Evolutionary conservation across 2,888 invertebrate species (phyloP), one percentile per base, ranked within the genome.

Genomic region (Hofmannophila pseudospretella): DNA sequence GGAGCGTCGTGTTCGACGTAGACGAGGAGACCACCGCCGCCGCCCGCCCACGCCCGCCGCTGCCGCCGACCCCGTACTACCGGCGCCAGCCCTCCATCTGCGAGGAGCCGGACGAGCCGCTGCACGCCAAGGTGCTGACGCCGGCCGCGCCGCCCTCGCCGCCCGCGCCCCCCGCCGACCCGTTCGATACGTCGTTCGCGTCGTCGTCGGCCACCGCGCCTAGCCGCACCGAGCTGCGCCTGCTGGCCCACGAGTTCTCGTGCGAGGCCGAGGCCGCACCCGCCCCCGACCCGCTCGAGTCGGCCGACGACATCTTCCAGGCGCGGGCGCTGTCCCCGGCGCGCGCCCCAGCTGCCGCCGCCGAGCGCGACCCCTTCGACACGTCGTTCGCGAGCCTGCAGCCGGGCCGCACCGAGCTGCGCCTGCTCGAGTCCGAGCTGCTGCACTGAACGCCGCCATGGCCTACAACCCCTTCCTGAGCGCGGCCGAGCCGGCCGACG

Each of bases 181-280:
- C 96, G 0, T 96, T 96, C 66, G 96, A 96, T 64, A 96, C 96
- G 0, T 94, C 96, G 0, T 93, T 94, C 54, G 94, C 94, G 0
- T 88, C 86, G 39, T 92, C 93, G 60, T 90, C 94, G 36, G 82
- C 90, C 34, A 90, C 94, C 36, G 82, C 90, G 34, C 95, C 94
- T 0, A 93, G 95, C 2, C 92, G 90, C 72, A 92, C 94, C 1
- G 95, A 95, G 69, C 80, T 95, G 7, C 94, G 93, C 65, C 72
- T 94, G 25, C 64, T 95, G 11, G 94, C 94, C 51, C 93, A 89
- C 66, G 94, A 94, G 64, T 85, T 95, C 39, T 92, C 92, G 51
- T 87, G 90, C 40, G 79, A 88, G 34, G 79, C 80, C 11, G 47
- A 66, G 4, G 55, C 22, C 8, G 56, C 31, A 53, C 42, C 10